Evolutionary conservation across 1,140 invertebrate genomes (phyloP).

Genomic region (Pseudomyrmex flavicornis): DNA sequence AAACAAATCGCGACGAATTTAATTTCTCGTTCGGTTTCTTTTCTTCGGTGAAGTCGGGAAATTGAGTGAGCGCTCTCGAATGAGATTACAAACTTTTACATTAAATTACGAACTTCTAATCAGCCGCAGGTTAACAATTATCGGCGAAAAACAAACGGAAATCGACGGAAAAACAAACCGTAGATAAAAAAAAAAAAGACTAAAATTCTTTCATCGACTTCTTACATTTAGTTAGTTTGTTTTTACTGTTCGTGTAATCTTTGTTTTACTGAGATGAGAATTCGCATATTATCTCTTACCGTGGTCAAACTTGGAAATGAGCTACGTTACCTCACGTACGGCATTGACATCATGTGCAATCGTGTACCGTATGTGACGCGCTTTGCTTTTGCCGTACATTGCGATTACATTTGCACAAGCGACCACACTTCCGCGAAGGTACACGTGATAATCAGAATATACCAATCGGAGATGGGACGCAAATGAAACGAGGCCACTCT

Average conservation of each 20-base stretch:
- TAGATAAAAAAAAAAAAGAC: background rate
- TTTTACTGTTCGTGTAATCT: background rate
- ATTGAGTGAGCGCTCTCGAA: background rate
- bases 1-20: background rate
- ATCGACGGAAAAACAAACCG: background rate
- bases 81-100: background rate
- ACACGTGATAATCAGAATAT: conserved; percentile 42
- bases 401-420: conserved; percentile 30
- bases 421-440: background rate
- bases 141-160: background rate
- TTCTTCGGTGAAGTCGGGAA: background rate
- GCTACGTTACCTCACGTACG: background rate
- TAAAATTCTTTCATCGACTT: background rate
- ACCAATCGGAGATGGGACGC: conserved; percentile 14
- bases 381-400: conserved; percentile 20
- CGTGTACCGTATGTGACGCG: background rate
- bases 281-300: background rate
- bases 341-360: conserved; percentile 2
- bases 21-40: background rate
- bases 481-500: conserved; percentile 8
- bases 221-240: too few relatives aligned
- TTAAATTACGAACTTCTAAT: background rate
- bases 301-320: conserved; percentile 6
- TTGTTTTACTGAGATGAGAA: conserved; percentile 21
- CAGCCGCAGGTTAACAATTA: background rate